These are phyloP conservation scores for Drosophila mojavensis DNA, from an alignment of 1,140 invertebrate genomes.

Conservation along the genomic window DNA sequence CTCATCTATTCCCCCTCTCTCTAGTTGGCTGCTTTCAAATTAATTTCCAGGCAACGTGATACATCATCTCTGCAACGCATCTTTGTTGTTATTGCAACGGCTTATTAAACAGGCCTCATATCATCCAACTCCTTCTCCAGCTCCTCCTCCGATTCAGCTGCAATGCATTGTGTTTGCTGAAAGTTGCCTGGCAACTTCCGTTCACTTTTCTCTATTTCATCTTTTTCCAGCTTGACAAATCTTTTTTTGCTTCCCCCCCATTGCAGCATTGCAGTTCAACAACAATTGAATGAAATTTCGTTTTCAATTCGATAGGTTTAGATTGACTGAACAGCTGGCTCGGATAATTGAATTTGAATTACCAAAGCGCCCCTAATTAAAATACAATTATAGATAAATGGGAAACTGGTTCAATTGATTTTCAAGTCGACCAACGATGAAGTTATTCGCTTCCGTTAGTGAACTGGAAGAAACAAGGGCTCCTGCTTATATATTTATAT, in stretches of 20 bases:
- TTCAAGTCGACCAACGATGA: background rate
- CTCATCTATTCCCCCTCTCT: conserved; percentile 35
- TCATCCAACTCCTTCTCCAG: background rate
- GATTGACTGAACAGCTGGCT: conserved; percentile 1
- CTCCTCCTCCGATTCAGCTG: background rate
- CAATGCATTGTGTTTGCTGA: conserved; percentile 20
- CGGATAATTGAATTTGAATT: conserved; percentile 28
- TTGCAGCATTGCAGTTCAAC: background rate
- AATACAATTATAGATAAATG: conserved; percentile 14
- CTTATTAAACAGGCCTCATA: conserved; percentile 29
- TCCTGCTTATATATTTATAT: too few species aligned
- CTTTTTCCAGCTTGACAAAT: conserved; percentile 29
- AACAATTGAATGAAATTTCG: conserved; percentile 11
- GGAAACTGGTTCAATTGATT: background rate
- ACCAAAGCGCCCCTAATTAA: conserved; percentile 22
- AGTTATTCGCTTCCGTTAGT: too few species aligned
- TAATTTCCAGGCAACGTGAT: conserved; percentile 73
- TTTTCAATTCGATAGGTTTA: conserved; percentile 10
- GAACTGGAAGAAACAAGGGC: too few species aligned
- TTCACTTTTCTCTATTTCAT: conserved; percentile 40
- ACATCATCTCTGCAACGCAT: conserved; percentile 15
- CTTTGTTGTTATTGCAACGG: conserved; percentile 35
- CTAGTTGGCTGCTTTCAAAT: conserved; percentile 64
- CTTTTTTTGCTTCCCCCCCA: conserved; percentile 22
- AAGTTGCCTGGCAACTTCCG: conserved; percentile 44